Conservation (phyloP, 2,797 vertebrate species). For the Ctenopoma multispine region DNA sequence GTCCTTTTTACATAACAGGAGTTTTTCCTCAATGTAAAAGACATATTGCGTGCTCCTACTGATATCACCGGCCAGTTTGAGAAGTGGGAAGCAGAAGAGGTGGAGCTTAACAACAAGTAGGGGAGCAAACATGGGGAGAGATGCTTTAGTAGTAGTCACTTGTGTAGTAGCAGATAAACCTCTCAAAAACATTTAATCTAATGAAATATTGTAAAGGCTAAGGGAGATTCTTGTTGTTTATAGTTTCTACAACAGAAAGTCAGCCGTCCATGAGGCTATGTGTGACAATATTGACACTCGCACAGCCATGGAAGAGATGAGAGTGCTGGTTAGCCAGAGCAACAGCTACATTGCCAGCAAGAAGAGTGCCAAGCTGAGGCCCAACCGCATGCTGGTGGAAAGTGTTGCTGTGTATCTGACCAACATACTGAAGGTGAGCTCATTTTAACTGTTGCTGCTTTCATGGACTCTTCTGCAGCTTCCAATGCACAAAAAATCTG, state of each 20-base stretch:
- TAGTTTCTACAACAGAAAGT: slow-evolving; percentile 91
- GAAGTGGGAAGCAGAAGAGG: slow-evolving; percentile 93
- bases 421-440: slow-evolving; percentile 90
- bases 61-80: slow-evolving; percentile 91
- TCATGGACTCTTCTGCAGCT: too few relatives aligned
- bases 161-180: not conserved
- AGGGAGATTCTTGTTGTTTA: not conserved
- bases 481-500: too few relatives aligned
- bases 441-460: too few relatives aligned
- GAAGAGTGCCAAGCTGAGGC: slow-evolving; percentile 86
- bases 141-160: not conserved
- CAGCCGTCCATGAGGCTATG: slow-evolving; percentile 89
- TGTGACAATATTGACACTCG: slow-evolving; percentile 97
- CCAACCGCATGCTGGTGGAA: slow-evolving; percentile 89
- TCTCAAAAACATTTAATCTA: not conserved
- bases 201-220: not conserved
- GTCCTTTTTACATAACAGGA: slow-evolving; percentile 81
- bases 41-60: slow-evolving; percentile 88
- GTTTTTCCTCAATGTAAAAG: slow-evolving; percentile 97
- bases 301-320: slow-evolving; percentile 92
- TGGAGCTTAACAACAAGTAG: slow-evolving; percentile 89
- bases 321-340: slow-evolving; percentile 89
- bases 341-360: slow-evolving; percentile 92
- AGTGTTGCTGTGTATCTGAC: slow-evolving; percentile 90
- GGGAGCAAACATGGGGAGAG: slow-evolving; percentile 5